phyloP scores from a whole-genome alignment of 2,888 invertebrate genomes.

The Sipha maydis region DNA sequence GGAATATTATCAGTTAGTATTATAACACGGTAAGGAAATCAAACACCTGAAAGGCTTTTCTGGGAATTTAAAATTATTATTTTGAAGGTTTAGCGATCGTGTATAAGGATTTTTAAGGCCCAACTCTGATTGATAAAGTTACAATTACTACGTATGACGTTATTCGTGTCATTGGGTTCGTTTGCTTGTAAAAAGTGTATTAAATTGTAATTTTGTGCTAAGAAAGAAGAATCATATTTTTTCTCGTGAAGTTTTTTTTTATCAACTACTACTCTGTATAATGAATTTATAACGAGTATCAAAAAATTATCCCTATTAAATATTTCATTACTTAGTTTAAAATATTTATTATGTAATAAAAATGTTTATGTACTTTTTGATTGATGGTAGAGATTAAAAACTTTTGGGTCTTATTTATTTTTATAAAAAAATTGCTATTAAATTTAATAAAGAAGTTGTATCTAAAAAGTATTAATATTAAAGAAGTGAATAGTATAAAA shows the following conservation, averaged over 20 bases:
- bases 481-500: neutral
- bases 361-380: neutral
- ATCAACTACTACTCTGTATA: neutral
- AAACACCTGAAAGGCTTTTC: too few species aligned
- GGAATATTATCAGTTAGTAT: too few species aligned
- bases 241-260: neutral
- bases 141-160: too few species aligned
- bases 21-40: too few species aligned
- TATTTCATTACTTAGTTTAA: constrained; percentile 9
- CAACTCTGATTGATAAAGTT: too few species aligned
- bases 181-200: neutral
- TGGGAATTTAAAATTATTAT: too few species aligned
- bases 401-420: neutral
- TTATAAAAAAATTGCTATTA: neutral
- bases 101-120: too few species aligned
- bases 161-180: too few species aligned
- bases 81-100: too few species aligned
- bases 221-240: neutral
- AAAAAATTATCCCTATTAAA: neutral
- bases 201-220: neutral
- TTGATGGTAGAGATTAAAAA: neutral
- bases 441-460: neutral
- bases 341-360: neutral
- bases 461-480: neutral
- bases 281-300: neutral